Conservation (phyloP, 2,888 invertebrate species). For the Quadroppia sp. region DNA sequence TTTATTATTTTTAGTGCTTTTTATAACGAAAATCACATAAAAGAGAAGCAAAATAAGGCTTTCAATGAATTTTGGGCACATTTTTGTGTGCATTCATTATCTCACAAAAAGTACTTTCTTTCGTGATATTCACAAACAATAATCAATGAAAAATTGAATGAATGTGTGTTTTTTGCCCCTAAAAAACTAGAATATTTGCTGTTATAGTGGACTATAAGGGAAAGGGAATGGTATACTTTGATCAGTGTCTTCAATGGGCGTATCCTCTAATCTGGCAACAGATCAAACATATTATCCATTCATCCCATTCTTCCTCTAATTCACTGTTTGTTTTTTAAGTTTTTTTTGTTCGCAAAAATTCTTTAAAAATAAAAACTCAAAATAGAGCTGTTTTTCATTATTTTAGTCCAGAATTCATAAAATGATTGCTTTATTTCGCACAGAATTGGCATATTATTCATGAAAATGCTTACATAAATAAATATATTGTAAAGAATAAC, state of each 20-base stretch:
- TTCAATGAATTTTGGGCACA: not conserved
- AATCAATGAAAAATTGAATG: not conserved
- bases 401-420: too few relatives aligned
- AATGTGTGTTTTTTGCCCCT: not conserved
- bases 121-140: conserved; percentile 6
- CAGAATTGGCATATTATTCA: too few relatives aligned
- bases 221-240: not conserved
- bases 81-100: conserved; percentile 7
- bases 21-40: not conserved
- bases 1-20: not conserved
- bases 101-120: conserved; percentile 22
- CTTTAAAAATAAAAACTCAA: too few relatives aligned
- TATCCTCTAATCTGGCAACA: conserved; percentile 28
- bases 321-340: not conserved
- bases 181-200: not conserved
- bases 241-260: conserved; percentile 21
- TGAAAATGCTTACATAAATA: too few relatives aligned
- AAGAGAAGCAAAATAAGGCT: not conserved
- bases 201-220: not conserved
- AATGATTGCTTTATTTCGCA: too few relatives aligned
- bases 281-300: not conserved
- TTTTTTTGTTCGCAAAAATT: too few relatives aligned
- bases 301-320: not conserved
- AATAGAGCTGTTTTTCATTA: too few relatives aligned
- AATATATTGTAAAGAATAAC: too few relatives aligned